Evolutionary conservation across 2,888 invertebrate genomes (phyloP).

Genomic region (Campoplex capitator): DNA sequence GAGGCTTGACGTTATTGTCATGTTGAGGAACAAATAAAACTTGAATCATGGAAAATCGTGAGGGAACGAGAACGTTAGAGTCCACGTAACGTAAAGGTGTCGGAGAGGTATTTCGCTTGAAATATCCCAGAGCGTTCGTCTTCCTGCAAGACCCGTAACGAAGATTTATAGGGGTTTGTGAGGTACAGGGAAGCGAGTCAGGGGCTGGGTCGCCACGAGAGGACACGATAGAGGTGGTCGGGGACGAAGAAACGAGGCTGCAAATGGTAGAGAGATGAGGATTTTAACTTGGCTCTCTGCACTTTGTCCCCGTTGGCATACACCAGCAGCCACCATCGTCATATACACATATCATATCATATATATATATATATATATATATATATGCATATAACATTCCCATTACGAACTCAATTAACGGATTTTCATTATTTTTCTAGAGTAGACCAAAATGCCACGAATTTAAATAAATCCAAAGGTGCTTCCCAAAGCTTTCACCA

Average conservation of each 20-base stretch:
- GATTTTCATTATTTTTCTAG: neutral
- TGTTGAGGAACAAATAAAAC: slow-evolving; percentile 24
- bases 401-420: neutral
- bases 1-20: neutral
- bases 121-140: slow-evolving; percentile 68
- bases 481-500: neutral
- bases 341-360: neutral
- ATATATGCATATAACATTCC: neutral
- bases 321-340: slow-evolving; percentile 16
- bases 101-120: slow-evolving; percentile 62
- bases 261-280: slow-evolving; percentile 46
- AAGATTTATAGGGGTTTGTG: slow-evolving; percentile 70
- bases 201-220: slow-evolving; percentile 42
- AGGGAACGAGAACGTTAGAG: slow-evolving; percentile 38
- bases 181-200: neutral
- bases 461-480: neutral
- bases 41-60: slow-evolving; percentile 44
- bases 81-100: slow-evolving; percentile 34
- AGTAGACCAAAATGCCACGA: neutral
- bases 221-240: slow-evolving; percentile 30
- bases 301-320: slow-evolving; percentile 56
- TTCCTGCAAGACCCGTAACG: slow-evolving; percentile 68
- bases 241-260: slow-evolving; percentile 10
- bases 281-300: slow-evolving; percentile 62
- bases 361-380: neutral